phyloP scores from a whole-genome alignment of 2,113 vertebrate genomes.

The human (Homo sapiens) region DNA sequence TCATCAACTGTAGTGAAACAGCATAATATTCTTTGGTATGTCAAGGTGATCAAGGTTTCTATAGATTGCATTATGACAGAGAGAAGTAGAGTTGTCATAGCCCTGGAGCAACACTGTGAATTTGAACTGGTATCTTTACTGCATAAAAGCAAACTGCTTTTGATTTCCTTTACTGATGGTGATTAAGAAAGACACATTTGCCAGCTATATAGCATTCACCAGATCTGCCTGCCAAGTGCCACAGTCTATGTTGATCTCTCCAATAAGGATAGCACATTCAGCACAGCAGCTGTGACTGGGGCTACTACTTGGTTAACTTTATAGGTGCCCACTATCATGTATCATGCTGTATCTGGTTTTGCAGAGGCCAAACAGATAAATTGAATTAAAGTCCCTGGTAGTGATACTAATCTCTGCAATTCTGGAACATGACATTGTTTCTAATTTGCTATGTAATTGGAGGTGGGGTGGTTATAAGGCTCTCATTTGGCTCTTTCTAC shows the following conservation, averaged over 20 bases:
- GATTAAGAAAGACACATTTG: background rate
- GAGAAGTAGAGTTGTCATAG: background rate
- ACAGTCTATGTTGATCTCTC: background rate
- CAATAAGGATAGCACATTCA: background rate
- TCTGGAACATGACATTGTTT: background rate
- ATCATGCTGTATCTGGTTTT: background rate
- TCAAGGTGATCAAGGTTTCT: background rate
- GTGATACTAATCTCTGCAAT: background rate
- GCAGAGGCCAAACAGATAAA: background rate
- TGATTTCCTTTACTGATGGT: background rate
- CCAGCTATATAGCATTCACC: background rate
- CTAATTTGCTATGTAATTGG: background rate
- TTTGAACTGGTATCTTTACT: background rate
- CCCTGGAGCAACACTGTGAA: background rate
- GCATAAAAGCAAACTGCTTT: background rate
- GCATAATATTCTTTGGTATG: background rate
- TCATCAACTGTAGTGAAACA: background rate
- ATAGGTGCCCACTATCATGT: no score
- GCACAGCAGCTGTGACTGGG: background rate
- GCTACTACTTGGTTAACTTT: background rate
- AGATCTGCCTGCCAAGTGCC: background rate
- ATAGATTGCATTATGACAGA: background rate
- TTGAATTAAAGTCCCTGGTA: background rate
- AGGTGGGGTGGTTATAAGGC: background rate
- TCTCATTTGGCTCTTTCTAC: background rate